Conservation (phyloP, 2,113 vertebrate species). For the Eurypyga helias region DNA sequence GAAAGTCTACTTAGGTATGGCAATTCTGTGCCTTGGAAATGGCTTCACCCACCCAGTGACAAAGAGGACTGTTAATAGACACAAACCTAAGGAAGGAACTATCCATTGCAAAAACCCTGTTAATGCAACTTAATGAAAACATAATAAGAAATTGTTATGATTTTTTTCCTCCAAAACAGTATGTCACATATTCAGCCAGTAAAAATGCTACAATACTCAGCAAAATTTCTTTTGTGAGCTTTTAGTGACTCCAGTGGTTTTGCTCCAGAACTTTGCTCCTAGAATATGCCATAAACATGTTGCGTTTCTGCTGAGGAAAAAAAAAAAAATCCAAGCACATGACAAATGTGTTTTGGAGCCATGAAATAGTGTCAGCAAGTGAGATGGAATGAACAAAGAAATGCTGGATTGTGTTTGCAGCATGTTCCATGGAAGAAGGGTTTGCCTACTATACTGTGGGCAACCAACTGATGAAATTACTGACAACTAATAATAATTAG, state of each 20-base stretch:
- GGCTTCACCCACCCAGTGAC: not conserved
- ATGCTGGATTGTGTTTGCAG: not conserved
- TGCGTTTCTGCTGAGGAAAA: not conserved
- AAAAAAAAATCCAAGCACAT: not conserved
- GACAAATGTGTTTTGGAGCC: not conserved
- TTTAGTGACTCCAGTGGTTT: not conserved
- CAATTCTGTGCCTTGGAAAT: not conserved
- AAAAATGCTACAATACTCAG: not conserved
- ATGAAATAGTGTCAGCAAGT: not conserved
- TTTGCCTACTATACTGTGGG: not conserved
- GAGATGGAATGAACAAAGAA: not conserved
- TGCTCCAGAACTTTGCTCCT: not conserved
- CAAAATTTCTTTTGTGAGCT: not conserved
- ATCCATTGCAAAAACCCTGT: not conserved
- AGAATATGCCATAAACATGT: not conserved
- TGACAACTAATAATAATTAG: not conserved
- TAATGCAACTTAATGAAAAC: slow-evolving; percentile 3
- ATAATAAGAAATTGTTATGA: not conserved
- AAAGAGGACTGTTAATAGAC: not conserved
- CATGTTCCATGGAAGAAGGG: fast-evolving
- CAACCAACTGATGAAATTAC: not conserved
- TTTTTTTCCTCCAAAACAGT: not conserved
- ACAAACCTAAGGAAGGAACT: not conserved
- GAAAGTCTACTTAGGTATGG: not conserved
- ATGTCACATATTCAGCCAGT: not conserved